Conservation (phyloP, 2,113 vertebrate species). For the Crotophaga sulcirostris region DNA sequence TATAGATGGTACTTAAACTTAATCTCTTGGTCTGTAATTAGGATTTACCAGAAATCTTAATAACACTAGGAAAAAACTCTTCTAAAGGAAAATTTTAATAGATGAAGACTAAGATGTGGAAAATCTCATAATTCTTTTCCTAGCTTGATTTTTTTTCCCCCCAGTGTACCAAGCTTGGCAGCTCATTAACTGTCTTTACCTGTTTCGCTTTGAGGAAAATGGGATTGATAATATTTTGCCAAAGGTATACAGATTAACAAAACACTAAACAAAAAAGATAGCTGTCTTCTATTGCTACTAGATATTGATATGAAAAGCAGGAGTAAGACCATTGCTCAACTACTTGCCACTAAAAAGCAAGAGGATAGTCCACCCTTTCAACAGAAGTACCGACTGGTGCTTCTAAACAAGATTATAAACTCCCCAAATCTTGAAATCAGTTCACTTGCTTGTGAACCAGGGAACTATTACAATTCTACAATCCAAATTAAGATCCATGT, state of each 20-base stretch:
- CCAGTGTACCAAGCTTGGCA: not conserved
- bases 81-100: not conserved
- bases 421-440: not conserved
- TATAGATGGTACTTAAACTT: not conserved
- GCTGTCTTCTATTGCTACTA: not conserved
- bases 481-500: not conserved
- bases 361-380: not conserved
- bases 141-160: not conserved
- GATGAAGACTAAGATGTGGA: not conserved
- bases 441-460: not conserved
- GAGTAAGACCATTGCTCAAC: not conserved
- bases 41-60: not conserved
- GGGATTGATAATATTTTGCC: not conserved
- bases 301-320: not conserved
- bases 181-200: not conserved
- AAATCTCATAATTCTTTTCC: not conserved
- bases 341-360: not conserved
- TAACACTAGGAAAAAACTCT: not conserved
- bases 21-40: not conserved
- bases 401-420: not conserved
- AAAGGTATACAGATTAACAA: not conserved
- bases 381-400: not conserved
- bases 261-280: not conserved
- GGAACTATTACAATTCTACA: not conserved
- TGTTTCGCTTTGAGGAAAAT: not conserved